Conservation (phyloP, 1,140 invertebrate species). For the Galleria mellonella region DNA sequence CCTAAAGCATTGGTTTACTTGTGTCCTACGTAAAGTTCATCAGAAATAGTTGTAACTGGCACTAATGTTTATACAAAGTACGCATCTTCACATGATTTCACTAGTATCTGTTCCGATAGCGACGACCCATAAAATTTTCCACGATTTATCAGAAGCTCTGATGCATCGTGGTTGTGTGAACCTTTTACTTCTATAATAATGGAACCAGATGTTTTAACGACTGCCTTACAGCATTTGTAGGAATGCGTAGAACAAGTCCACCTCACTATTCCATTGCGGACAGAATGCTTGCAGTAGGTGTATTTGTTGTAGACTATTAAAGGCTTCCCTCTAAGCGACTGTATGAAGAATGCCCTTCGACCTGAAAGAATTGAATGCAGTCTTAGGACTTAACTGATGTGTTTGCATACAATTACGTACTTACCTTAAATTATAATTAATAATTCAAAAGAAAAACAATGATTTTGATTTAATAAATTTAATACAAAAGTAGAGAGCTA, state of each 20-base stretch:
- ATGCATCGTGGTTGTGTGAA: slow-evolving; percentile 50
- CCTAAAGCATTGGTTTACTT: too few species aligned
- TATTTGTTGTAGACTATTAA: slow-evolving; percentile 51
- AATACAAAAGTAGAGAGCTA: slow-evolving; percentile 30
- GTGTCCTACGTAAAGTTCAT: too few species aligned
- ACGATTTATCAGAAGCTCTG: slow-evolving; percentile 42
- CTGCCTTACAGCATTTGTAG: slow-evolving; percentile 55
- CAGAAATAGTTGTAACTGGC: too few species aligned
- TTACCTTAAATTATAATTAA: not conserved
- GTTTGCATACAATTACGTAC: not conserved
- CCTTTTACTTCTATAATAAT: slow-evolving; percentile 50
- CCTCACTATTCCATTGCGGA: slow-evolving; percentile 34
- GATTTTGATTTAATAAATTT: slow-evolving; percentile 10
- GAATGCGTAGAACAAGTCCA: slow-evolving; percentile 63
- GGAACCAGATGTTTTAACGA: slow-evolving; percentile 42
- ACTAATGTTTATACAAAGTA: not conserved
- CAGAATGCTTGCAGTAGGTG: slow-evolving; percentile 49
- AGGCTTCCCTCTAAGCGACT: slow-evolving; percentile 52
- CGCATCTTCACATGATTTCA: slow-evolving; percentile 4
- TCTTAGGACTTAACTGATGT: not conserved
- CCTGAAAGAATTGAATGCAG: slow-evolving; percentile 7
- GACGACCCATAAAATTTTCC: slow-evolving; percentile 10
- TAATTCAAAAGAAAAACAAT: not conserved
- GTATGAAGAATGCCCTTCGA: slow-evolving; percentile 29
- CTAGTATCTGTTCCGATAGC: slow-evolving; percentile 8